Conservation (phyloP, 2,797 vertebrate species). For the Gorsachius magnificus region DNA sequence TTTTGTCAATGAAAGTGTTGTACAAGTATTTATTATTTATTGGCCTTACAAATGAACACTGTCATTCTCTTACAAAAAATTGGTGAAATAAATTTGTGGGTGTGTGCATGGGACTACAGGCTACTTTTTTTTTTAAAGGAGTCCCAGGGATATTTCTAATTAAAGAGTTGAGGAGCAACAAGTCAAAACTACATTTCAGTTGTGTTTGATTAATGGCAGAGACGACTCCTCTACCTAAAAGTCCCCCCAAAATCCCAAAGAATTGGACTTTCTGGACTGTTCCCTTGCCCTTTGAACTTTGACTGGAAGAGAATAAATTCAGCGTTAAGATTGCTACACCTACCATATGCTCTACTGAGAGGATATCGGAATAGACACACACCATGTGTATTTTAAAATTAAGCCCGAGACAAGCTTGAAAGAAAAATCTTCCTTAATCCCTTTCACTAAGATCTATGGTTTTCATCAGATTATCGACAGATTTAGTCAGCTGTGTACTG, state of each 20-base stretch:
- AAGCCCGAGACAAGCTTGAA: constrained; percentile 10
- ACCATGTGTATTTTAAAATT: not conserved
- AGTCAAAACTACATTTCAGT: not conserved
- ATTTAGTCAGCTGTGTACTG: constrained; percentile 6
- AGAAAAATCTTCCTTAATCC: constrained; percentile 28
- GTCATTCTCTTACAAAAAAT: not conserved
- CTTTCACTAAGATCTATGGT: constrained; percentile 21
- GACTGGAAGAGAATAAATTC: not conserved
- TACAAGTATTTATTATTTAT: not conserved
- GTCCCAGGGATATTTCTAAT: not conserved
- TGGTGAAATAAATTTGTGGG: not conserved
- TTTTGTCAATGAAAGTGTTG: not conserved
- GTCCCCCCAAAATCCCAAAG: not conserved
- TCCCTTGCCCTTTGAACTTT: constrained; percentile 14
- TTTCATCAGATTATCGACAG: constrained; percentile 55
- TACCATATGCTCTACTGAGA: not conserved
- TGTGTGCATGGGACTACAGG: not conserved
- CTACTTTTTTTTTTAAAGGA: not conserved
- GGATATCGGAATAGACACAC: not conserved
- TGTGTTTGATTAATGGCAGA: not conserved
- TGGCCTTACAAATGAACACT: not conserved
- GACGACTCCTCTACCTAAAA: not conserved
- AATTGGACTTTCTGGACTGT: not conserved
- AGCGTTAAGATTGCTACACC: not conserved
- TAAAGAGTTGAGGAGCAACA: not conserved